phyloP scores from a whole-genome alignment of 2,797 vertebrate genomes.

The Tamandua tetradactyla region DNA sequence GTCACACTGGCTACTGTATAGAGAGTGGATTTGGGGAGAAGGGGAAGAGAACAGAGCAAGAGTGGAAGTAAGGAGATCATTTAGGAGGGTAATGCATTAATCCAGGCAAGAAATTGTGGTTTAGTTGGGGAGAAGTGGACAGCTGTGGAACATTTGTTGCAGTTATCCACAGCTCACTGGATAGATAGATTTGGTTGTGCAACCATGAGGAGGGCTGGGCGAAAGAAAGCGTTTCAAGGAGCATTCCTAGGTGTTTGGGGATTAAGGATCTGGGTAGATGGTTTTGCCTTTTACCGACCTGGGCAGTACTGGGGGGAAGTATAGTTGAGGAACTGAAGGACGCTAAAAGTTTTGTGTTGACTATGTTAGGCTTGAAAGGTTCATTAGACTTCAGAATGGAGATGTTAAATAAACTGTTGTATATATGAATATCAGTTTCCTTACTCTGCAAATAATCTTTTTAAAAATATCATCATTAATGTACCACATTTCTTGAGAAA shows the following conservation, averaged over 20 bases:
- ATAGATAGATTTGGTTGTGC: neutral
- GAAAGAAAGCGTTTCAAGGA: neutral
- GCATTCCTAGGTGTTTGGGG: neutral
- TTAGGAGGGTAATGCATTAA: neutral
- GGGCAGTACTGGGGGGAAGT: neutral
- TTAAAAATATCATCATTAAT: no score
- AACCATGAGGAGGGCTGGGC: neutral
- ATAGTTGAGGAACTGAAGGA: neutral
- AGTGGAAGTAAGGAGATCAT: neutral
- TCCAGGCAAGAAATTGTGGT: neutral
- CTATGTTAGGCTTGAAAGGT: no score
- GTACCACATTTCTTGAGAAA: no score
- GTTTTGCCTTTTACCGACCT: neutral
- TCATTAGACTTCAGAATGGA: no score
- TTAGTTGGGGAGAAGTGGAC: fast-evolving
- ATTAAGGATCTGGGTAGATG: neutral
- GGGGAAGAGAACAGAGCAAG: no score
- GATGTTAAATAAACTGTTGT: no score
- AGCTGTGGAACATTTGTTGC: neutral
- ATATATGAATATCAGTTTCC: no score
- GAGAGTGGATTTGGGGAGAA: neutral
- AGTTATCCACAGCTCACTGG: no score
- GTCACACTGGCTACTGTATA: neutral
- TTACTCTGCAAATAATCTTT: no score
- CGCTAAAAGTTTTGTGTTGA: no score